Percentiles rank a stretch among this genome's conserved stretches.
These are phyloP conservation scores for Neopipo cinnamomea DNA, from an alignment of 2,113 vertebrate genomes.

Conservation along the genomic window DNA sequence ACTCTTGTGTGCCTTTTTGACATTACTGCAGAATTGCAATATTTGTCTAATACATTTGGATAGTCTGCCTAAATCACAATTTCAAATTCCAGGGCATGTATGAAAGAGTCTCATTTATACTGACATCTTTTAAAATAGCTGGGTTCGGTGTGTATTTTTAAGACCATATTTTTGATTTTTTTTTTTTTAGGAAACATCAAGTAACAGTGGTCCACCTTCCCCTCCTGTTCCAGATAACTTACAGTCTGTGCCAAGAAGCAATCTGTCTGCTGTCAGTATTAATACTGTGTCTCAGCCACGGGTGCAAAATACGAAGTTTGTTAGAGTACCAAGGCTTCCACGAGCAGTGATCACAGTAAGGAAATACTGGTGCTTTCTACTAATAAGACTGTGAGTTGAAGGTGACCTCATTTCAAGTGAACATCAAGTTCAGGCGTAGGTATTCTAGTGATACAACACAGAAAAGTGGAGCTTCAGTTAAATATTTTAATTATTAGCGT, in stretches of 20 bases:
- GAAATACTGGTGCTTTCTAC: neutral
- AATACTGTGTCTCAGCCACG: constrained; percentile 81
- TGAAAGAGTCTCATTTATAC: neutral
- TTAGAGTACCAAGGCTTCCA: constrained; percentile 78
- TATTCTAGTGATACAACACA: neutral
- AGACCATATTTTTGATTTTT: neutral
- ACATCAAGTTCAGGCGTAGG: neutral
- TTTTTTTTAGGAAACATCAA: constrained; percentile 74
- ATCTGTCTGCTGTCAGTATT: constrained; percentile 84
- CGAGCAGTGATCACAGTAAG: constrained; percentile 83
- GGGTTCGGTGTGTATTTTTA: neutral
- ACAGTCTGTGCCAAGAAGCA: constrained; percentile 76
- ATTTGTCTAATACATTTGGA: neutral
- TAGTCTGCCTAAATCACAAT: neutral
- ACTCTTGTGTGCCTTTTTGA: neutral
- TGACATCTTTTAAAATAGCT: neutral
- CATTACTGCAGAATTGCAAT: neutral
- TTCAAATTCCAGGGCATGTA: neutral
- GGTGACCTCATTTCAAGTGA: neutral
- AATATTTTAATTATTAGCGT: neutral
- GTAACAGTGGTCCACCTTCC: constrained; percentile 84
- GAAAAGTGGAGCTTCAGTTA: neutral
- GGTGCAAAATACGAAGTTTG: constrained; percentile 79
- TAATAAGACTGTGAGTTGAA: neutral
- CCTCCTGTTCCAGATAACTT: constrained; percentile 72